Evolutionary conservation across 2,797 vertebrate genomes (phyloP), one percentile per base, ranked within the genome.

Genomic region (Darevskia mixta): DNA sequence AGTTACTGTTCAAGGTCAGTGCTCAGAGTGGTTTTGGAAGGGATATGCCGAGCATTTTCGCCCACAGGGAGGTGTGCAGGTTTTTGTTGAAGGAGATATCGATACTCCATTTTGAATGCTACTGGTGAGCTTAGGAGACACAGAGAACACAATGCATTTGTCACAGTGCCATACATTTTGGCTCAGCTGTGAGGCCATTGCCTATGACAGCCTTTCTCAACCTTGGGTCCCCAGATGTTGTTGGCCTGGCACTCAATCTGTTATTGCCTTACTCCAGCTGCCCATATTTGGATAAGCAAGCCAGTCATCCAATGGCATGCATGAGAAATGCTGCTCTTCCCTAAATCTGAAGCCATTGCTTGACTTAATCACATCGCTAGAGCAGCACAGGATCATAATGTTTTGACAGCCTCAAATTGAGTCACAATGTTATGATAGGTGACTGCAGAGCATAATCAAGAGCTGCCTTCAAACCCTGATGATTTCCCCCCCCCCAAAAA

Each of bases 351-450:
- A 69, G 71, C 17, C 6, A 0, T 80, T 71, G 32, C 0, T 2
- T 1, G 2, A 76, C 41, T 20, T 32, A 79, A 2, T 84, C 38
- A 5, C 80, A 0, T 76, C 4, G 8, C 73, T 23, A 18, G 32
- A 49, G 61, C 11, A 35, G 83, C 80, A 18, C 72, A 41, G n/a
- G 80, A 55, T 89, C 72, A 41, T 83, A 80, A 80, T 20, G 23
- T 61, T 41, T 84, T 87, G 23, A 82, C 55, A 84, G 38, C n/a
- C n/a, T 11, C 15, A 20, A 85, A 83, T 81, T 69, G 72, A 71
- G 43, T 79, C 76, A 13, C 49, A 2, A 58, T 35, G 55, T 73
- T 78, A 55, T 64, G 72, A 35, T 79, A 90, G 81, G 27, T 93
- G 35, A 49, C 17, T 80, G 35, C 69, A 32, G 4, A 90, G 18